Base-by-base conservation (phyloP, 2,113 vertebrate genomes). In the Ramphastos sulfuratus region DNA sequence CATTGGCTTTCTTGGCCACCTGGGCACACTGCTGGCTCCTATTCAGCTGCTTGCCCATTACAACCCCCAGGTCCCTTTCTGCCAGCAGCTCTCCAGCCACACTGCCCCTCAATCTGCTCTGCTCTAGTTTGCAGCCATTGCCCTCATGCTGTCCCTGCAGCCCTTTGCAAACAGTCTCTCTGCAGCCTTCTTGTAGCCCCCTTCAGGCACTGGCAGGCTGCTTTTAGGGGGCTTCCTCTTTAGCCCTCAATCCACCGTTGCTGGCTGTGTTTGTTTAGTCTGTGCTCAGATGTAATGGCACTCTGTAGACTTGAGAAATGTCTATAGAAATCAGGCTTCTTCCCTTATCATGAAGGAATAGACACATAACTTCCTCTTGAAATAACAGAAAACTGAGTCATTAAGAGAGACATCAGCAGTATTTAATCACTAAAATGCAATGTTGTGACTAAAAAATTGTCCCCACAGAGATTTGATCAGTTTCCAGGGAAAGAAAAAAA, bases 301-400 rank as follows among this genome's bases (percentile, higher is more conserved):
- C 80, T 96, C 95, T 4, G 39, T 44, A 95, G 92, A 67, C 81
- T 94, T 97, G 84, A 82, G 81, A 90, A 80, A 95, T 92, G 96
- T 94, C 70, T 94, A 60, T 82, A 97, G 82, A 95, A 96, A 42
- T 89, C 61, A 84, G 56, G 42, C 42, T 96, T 94, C 94, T 96
- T 91, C 82, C 60, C 94, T 93, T 96, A 89, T 96, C 89, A 0
- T 70, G 94, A 95, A 87, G 85, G 83, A 94, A 92, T 54, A 90
- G 90, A 76, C 85, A 73, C 86, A 87, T 67, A 66, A 66, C 19
- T 75, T 95, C 55, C 79, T 92, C 85, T 96, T 97, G 89, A 97
- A 97, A 97, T 92, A 97, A 92, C 28, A 72, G 54, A 85, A 94
- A 95, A 82, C 5, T 64, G 69, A 92, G 72, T 81, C 69, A 88